Evolutionary conservation across 2,113 vertebrate genomes (phyloP).

Genomic region (Ictidomys tridecemlineatus): DNA sequence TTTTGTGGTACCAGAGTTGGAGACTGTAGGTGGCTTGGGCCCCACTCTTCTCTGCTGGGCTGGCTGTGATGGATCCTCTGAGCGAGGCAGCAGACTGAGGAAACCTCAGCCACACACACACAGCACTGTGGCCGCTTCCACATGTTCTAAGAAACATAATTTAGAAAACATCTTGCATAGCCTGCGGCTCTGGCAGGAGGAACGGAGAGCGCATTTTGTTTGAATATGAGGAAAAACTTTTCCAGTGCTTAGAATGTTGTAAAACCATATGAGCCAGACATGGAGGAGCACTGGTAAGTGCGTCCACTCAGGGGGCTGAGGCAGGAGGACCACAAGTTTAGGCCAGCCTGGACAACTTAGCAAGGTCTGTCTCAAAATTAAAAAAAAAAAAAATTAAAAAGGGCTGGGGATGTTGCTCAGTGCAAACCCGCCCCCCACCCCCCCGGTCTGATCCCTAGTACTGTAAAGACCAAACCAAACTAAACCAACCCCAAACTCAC

Average conservation of each 20-base stretch:
- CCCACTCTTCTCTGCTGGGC: no score
- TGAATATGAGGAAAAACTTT: not conserved
- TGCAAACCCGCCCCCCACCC: accelerated
- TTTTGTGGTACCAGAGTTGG: not conserved
- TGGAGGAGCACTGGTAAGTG: no score
- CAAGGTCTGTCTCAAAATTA: no score
- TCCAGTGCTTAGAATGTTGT: not conserved
- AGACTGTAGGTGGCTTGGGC: not conserved
- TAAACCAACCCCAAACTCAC: no score
- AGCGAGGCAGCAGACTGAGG: accelerated
- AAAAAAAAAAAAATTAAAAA: no score
- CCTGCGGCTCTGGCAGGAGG: not conserved
- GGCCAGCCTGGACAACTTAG: no score
- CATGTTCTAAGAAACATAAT: not conserved
- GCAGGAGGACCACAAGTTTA: no score
- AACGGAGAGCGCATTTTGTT: not conserved
- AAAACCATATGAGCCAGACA: not conserved
- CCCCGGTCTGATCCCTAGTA: no score
- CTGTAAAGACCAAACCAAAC: no score
- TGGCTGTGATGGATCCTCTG: accelerated
- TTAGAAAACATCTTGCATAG: not conserved
- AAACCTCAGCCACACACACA: not conserved
- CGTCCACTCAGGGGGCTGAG: no score
- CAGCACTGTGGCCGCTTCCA: not conserved
- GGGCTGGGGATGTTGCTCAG: no score